Conservation (phyloP, 2,888 invertebrate species). For the Drosophila macrospina region DNA sequence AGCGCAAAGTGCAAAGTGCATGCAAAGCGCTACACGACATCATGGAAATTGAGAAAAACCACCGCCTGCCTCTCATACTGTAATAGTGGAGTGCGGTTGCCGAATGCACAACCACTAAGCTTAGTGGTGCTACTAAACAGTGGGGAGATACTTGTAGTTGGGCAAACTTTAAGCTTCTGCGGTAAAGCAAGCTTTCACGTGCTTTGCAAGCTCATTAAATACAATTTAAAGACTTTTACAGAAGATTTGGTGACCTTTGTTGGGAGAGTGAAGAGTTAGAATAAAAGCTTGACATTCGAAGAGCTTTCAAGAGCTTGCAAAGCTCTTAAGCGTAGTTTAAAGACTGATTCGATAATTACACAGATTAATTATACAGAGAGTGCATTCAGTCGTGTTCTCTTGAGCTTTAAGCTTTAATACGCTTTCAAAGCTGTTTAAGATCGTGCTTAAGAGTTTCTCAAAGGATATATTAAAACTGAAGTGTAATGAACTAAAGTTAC, state of each 20-base stretch:
- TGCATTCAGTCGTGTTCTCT: too few species aligned
- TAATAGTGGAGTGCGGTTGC: neutral
- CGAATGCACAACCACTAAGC: neutral
- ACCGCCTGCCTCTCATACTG: neutral
- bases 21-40: neutral
- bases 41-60: conserved; percentile 21
- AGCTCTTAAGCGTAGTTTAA: too few species aligned
- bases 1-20: conserved; percentile 11
- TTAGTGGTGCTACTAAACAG: too few species aligned
- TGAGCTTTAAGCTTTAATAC: neutral
- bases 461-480: too few species aligned
- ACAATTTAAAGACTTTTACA: too few species aligned
- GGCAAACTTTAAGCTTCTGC: neutral
- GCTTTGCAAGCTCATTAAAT: neutral
- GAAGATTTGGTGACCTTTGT: too few species aligned
- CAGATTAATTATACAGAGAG: too few species aligned
- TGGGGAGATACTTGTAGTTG: neutral
- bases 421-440: neutral
- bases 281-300: too few species aligned
- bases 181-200: neutral
- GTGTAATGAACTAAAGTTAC: too few species aligned
- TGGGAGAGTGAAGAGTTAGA: too few species aligned
- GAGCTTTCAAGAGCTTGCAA: neutral
- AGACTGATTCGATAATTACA: too few species aligned
- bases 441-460: too few species aligned